These are phyloP conservation scores for Ranitomeya imitator DNA, from an alignment of 2,113 vertebrate species.

Conservation along the genomic window DNA sequence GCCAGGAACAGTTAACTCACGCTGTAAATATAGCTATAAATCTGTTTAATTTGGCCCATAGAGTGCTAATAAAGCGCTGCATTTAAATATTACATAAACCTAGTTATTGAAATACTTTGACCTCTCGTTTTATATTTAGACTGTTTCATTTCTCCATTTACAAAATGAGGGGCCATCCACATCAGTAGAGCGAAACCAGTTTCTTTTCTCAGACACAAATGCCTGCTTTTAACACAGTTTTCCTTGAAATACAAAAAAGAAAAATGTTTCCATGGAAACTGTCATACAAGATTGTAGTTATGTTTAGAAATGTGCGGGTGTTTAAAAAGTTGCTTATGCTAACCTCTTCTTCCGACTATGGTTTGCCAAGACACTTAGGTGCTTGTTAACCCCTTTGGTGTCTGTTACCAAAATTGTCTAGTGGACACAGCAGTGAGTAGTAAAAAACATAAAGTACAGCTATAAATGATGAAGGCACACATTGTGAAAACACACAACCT, in stretches of 20 bases:
- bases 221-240: slow-evolving; percentile 44
- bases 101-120: neutral
- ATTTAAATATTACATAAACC: neutral
- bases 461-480: neutral
- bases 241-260: slow-evolving; percentile 54
- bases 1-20: too few species aligned
- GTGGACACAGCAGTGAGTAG: neutral
- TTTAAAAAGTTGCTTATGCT: slow-evolving; percentile 55
- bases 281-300: slow-evolving; percentile 56
- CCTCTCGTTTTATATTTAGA: neutral
- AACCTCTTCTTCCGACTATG: slow-evolving; percentile 24
- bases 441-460: neutral
- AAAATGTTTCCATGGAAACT: slow-evolving; percentile 58
- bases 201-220: slow-evolving; percentile 38
- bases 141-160: neutral
- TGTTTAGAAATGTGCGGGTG: slow-evolving; percentile 28
- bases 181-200: neutral
- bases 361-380: slow-evolving; percentile 14
- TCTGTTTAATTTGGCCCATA: neutral
- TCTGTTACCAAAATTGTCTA: neutral
- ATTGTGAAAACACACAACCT: neutral
- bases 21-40: too few species aligned
- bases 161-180: neutral
- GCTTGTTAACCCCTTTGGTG: slow-evolving; percentile 38
- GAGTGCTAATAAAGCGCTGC: neutral